Evolutionary conservation across 2,888 invertebrate species (phyloP), one percentile per base, ranked within the genome.

Genomic region (Aethes cnicana): DNA sequence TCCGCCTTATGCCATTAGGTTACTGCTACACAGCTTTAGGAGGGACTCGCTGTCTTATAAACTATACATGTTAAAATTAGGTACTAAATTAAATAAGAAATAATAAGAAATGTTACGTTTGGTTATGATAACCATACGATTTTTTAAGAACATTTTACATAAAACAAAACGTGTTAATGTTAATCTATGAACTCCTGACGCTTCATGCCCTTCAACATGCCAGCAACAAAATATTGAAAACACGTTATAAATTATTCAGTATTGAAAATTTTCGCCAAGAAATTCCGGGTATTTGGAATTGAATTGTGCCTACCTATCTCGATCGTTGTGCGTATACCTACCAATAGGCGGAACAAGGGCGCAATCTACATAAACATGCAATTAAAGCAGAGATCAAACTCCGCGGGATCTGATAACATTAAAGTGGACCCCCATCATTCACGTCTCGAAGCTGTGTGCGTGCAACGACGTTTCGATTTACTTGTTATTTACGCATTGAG

Each of bases 351-450:
- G 49, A 42, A 42, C 42, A 49, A 36, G 70, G 58, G 62, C 54
- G 56, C 57, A 66, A 75, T 78, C 73, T 74, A 69, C 77, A 78
- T 78, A 78, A 77, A 77, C 77, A 75, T 70, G 74, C 78, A 75
- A 77, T 78, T 77, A 77, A 69, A 74, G 69, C 62, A 61, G 63
- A 62, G 62, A 61, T 63, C 68, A 66, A 63, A 64, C 66, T 69
- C 66, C 65, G 61, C 58, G 57, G 53, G 54, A 59, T 50, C 64
- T 63, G 68, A 66, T 72, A 68, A 73, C 71, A 72, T 74, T 71
- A 66, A 66, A 71, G 69, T 70, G 66, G 69, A 58, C 21, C 21
- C 12, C 23, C 12, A 30, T 21, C 20, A 14, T 44, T 39, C 39
- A 14, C 7, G 7, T n/a, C n/a, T n/a, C 11, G 5, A 2, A 8